Evolutionary conservation across 2,888 invertebrate species (phyloP), one percentile per base, ranked within the genome.

Genomic region (Drosophila neonasuta): DNA sequence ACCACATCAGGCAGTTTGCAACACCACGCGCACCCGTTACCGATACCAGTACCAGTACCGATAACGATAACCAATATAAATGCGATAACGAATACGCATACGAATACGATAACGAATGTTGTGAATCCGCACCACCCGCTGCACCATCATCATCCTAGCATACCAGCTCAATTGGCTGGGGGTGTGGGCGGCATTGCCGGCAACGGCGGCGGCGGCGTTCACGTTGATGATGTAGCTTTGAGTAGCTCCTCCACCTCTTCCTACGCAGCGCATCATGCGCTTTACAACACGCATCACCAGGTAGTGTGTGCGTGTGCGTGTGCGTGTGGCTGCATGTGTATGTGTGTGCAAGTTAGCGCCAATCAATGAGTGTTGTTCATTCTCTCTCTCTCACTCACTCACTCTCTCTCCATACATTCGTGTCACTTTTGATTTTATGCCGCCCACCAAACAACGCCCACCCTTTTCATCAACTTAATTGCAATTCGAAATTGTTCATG

Each of bases 221-320:
- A 76, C 75, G 32, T 72, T 67, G 83, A 80, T 55, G 80, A 81
- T 73, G 36, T 36, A 20, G 4, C 20, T 36, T 81, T 81, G 64
- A 78, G 68, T 83, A 83, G 83, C 81, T 66, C 79, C 74, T 62
- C 75, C 64, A 64, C 74, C 66, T 67, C 75, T 62, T 71, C 77
- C 67, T 78, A 72, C 74, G 87, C 70, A 68, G 75, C 80, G 80
- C 83, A 87, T 71, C 79, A 85, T 69, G 80, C 83, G 77, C 81
- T 83, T 52, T 82, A 70, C 80, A 89, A 87, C 89, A 88, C 87
- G 85, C 90, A 90, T 88, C 90, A 90, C 87, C 90, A 90, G 90
- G 90, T 90, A 90, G 88, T 88, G 82, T 74, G 82, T 79, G 80
- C 68, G 79, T 70, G 48, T 17, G 17, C 17, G 17, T 17, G 51